Conservation (phyloP, 1,140 invertebrate species). For the Zaprionus kolodkinae region DNA sequence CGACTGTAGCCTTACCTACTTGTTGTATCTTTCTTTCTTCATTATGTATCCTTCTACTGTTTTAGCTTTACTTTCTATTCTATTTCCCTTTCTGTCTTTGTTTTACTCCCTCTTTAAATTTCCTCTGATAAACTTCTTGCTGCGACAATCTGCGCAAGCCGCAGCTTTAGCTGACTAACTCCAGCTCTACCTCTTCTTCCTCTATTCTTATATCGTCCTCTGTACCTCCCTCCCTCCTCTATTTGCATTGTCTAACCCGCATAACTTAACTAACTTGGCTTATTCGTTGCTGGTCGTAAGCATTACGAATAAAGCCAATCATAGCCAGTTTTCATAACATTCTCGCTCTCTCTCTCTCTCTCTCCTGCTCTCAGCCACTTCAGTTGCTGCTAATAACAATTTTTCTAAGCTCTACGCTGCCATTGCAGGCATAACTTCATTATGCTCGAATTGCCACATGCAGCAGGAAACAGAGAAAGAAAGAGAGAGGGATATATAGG, state of each 20-base stretch:
- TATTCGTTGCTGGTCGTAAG: slow-evolving; percentile 1
- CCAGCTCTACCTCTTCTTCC: background rate
- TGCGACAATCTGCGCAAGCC: background rate
- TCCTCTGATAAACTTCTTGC: no score
- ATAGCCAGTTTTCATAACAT: slow-evolving; percentile 48
- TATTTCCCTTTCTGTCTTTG: background rate
- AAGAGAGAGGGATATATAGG: background rate
- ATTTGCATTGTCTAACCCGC: slow-evolving; percentile 1
- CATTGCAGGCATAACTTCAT: slow-evolving; percentile 55
- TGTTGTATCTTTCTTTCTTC: no score
- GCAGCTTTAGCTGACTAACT: background rate
- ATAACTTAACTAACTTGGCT: slow-evolving; percentile 26
- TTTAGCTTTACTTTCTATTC: no score
- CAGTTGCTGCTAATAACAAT: slow-evolving; percentile 46
- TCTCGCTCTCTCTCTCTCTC: slow-evolving; percentile 25
- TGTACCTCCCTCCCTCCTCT: background rate
- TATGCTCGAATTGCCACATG: slow-evolving; percentile 50
- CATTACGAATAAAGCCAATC: slow-evolving; percentile 65
- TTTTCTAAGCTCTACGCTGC: slow-evolving; percentile 44
- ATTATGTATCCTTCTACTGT: no score
- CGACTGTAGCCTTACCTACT: no score
- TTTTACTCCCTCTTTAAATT: background rate
- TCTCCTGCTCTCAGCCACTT: slow-evolving; percentile 21
- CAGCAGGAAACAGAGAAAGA: background rate
- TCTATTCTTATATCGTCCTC: no score